A percentile compares a stretch with the other conserved stretches of the same genome.
Conservation (phyloP, 2,113 vertebrate genomes). For the Nothoprocta pentlandii region DNA sequence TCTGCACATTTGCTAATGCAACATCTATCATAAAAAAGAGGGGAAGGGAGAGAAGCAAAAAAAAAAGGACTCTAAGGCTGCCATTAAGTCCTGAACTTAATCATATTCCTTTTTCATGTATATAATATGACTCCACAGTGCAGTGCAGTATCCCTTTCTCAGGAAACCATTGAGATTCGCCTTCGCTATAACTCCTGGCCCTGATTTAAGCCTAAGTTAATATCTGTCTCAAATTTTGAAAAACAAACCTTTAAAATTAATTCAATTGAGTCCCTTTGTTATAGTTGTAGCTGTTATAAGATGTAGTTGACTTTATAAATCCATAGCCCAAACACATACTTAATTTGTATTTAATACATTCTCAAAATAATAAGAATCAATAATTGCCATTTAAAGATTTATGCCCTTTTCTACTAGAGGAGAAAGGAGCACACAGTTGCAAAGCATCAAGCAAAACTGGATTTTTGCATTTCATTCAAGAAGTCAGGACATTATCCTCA, state of each 20-base stretch:
- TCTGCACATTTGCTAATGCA: not conserved
- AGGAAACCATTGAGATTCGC: not conserved
- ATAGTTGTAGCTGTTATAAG: not conserved
- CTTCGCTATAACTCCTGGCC: not conserved
- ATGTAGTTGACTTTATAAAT: not conserved
- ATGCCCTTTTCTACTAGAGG: not conserved
- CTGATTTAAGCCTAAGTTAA: not conserved
- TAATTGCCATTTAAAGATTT: not conserved
- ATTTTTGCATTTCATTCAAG: not conserved
- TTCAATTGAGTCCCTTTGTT: not conserved
- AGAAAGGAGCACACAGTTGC: not conserved
- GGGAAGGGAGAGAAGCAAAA: not conserved
- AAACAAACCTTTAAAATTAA: not conserved
- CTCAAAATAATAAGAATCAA: not conserved
- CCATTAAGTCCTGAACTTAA: not conserved
- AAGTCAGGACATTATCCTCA: not conserved
- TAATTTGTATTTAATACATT: not conserved
- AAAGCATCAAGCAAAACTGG: not conserved
- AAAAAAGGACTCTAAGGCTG: not conserved
- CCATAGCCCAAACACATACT: not conserved
- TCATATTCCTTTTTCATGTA: not conserved
- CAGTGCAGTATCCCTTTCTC: not conserved
- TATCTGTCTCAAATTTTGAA: not conserved
- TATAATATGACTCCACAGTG: not conserved
- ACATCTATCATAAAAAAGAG: not conserved